Conservation (phyloP, 2,888 invertebrate species). For the Dasypolia templi region DNA sequence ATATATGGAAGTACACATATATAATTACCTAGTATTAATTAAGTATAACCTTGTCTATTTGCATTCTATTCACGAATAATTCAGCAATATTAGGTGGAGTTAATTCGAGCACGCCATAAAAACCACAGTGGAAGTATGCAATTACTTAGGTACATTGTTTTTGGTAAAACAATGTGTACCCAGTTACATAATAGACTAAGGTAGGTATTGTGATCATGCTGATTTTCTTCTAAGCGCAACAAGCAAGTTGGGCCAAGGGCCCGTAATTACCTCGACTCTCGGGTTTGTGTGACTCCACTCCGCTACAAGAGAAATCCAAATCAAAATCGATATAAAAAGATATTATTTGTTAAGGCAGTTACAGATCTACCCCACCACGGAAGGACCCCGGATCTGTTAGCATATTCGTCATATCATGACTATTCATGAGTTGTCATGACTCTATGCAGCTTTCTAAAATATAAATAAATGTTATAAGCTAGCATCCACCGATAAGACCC, state of each 20-base stretch:
- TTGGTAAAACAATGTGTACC: constrained; percentile 37
- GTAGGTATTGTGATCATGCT: constrained; percentile 23
- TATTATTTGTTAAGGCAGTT: background rate
- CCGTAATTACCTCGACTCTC: too few species aligned
- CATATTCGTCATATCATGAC: background rate
- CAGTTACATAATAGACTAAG: constrained; percentile 22
- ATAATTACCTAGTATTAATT: constrained; percentile 44
- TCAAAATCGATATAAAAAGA: background rate
- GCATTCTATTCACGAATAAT: constrained; percentile 50
- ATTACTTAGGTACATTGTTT: constrained; percentile 45
- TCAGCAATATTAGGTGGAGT: constrained; percentile 20
- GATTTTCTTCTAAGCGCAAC: constrained; percentile 6
- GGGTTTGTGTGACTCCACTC: background rate
- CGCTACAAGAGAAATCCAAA: background rate
- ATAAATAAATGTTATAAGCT: background rate
- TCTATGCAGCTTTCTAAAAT: background rate
- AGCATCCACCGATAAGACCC: too few species aligned
- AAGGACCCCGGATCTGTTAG: background rate
- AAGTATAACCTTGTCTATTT: constrained; percentile 50
- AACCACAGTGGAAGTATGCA: constrained; percentile 25
- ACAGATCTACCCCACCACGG: background rate
- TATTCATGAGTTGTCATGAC: background rate
- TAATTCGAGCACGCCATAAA: constrained; percentile 43
- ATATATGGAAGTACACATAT: constrained; percentile 44
- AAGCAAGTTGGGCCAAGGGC: constrained; percentile 7